phyloP scores from a whole-genome alignment of 2,888 invertebrate species.

The Bellardia pandia region DNA sequence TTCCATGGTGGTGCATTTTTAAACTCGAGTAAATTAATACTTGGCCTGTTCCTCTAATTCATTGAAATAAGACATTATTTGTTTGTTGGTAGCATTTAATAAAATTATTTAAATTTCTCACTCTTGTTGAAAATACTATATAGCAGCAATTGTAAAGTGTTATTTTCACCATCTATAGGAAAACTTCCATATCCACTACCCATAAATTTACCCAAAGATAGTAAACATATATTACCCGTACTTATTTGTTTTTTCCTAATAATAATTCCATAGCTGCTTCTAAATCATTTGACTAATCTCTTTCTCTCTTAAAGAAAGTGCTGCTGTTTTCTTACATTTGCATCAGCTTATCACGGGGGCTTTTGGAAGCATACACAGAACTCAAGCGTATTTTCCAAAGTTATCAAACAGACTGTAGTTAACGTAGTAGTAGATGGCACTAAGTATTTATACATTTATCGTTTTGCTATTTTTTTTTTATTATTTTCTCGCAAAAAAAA shows the following conservation, averaged over 20 bases:
- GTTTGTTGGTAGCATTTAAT: too few relatives aligned
- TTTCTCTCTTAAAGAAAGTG: constrained; percentile 31
- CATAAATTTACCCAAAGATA: constrained; percentile 1
- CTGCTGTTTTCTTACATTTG: constrained; percentile 27
- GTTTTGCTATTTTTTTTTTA: constrained; percentile 39
- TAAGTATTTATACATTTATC: constrained; percentile 68
- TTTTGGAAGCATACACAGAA: constrained; percentile 29
- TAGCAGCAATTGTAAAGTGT: too few relatives aligned
- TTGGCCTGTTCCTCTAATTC: too few relatives aligned
- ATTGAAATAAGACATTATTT: too few relatives aligned
- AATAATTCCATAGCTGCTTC: constrained; percentile 7
- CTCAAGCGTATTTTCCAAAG: constrained; percentile 49
- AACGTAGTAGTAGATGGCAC: constrained; percentile 27
- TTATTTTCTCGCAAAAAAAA: constrained; percentile 26
- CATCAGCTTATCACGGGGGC: constrained; percentile 59
- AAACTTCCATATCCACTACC: not conserved
- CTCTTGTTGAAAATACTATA: too few relatives aligned
- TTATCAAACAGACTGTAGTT: constrained; percentile 50
- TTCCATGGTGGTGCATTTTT: too few relatives aligned
- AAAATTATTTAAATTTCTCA: too few relatives aligned
- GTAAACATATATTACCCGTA: not conserved
- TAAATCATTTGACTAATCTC: constrained; percentile 72
- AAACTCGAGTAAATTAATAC: too few relatives aligned
- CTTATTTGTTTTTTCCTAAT: constrained; percentile 25
- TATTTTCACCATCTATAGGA: too few relatives aligned